Base-by-base conservation (phyloP, 2,797 vertebrate genomes). In the Lepilemur septentrionalis region DNA sequence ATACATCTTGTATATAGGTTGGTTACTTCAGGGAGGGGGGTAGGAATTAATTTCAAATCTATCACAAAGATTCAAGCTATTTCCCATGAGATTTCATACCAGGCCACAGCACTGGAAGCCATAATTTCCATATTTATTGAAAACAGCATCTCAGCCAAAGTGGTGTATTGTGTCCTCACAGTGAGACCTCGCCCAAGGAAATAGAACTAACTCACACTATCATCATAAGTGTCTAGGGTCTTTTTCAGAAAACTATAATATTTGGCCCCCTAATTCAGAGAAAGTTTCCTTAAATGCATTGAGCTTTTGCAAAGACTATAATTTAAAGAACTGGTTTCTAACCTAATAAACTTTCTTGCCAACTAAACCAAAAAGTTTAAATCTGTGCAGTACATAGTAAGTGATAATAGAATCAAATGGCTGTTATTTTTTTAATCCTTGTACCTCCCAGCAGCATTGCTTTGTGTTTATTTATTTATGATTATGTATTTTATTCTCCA, bases 71-170 rank as follows among this genome's bases (percentile, higher is more conserved):
- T 98, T 98, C 97, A 97, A 96, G 98, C 97, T 98, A 98, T 98
- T 98, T 98, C 98, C 98, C 98, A 91, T 11, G 98, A 98, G 98
- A 97, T 92, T 95, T 86, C 93, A 96, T 85, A 97, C 93, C 92
- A 93, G 95, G 94, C 46, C 91, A 87, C 93, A 97, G 96, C 72
- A 96, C 80, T 69, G 89, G 84, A 94, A 98, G 98, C 95, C 97
- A 97, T 98, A 97, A 98, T 98, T 98, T 98, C 98, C 98, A 98
- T 98, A 98, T 98, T 98, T 98, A 98, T 97, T 98, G 98, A 97
- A 98, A 98, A 98, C 79, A 97, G 97, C 59, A 43, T 97, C 94
- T 97, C 97, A 97, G 97, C 92, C 97, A 97, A 98, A 96, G 63
- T 93, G 98, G 98, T 59, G 73, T 79, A 96, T 67, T 88, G 67